Base-by-base conservation (phyloP, 2,888 invertebrate genomes). In the Limnephilus marmoratus region DNA sequence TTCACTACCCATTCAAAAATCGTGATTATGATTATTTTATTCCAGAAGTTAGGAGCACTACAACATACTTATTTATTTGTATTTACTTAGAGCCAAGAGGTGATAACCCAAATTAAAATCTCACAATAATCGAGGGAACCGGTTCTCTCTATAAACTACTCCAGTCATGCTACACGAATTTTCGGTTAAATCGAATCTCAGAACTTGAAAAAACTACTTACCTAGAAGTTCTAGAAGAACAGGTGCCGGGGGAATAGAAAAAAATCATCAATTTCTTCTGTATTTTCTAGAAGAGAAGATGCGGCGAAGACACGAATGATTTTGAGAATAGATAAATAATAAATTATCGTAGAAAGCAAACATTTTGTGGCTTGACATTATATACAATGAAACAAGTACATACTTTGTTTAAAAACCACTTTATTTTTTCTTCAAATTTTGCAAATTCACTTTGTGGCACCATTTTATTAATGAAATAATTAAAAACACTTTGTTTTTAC, bases 181-280 rank as follows among this genome's bases (percentile, higher is more conserved):
- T 68, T 68, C 68, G n/a, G n/a, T 68, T 68, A 7, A 68, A 68
- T 68, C 83, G 83, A 83, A 83, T 83, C 83, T 9, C 24, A 68
- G 24, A 68, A 68, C 68, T 68, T 68, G 68, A 68, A 68, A 68
- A 68, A 68, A 68, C 18, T 68, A 68, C 68, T 24, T 68, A 68
- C 68, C 68, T 68, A 68, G 68, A 68, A n/a, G 24, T 68, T 68
- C 11, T 68, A 68, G 68, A 68, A 68, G 68, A 24, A 68, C 68
- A 9, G 68, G 68, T 68, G 68, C 68, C 68, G 24, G 24, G 68
- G 68, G n/a, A 68, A 68, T 68, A 68, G 68, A n/a, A 68, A 68
- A 68, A 68, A 68, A 68, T 24, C 68, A n/a, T 68, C 7, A n/a
- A 24, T 68, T 24, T 68, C 24, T 68, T 68, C 24, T 24, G 24